Conservation (phyloP, 2,888 invertebrate species). For the Ennomos erosarius region DNA sequence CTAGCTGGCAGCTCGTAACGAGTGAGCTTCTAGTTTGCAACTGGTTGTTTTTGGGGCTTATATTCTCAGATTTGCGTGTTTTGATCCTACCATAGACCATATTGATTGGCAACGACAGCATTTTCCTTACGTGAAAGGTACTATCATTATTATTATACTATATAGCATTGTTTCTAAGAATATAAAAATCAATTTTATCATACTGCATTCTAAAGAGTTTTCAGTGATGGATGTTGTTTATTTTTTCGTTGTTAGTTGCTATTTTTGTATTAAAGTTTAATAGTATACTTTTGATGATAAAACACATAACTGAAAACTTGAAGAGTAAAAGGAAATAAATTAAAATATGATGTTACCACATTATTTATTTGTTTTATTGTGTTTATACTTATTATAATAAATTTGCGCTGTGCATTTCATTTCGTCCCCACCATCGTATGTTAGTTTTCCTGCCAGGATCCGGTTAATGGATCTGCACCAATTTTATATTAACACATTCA, state of each 20-base stretch:
- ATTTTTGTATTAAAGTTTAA: not conserved
- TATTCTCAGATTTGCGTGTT: too few relatives aligned
- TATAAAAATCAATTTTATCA: too few relatives aligned
- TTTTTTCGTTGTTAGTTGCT: not conserved
- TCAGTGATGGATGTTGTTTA: too few relatives aligned
- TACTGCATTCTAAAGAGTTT: too few relatives aligned
- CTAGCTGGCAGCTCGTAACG: too few relatives aligned
- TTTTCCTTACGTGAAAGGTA: too few relatives aligned
- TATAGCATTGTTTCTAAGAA: too few relatives aligned
- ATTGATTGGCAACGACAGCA: too few relatives aligned
- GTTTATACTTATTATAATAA: slow-evolving; percentile 11
- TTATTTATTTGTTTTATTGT: slow-evolving; percentile 5
- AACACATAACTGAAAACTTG: not conserved
- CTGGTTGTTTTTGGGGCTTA: too few relatives aligned
- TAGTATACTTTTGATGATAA: not conserved
- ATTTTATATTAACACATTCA: slow-evolving; percentile 10
- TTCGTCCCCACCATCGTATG: slow-evolving; percentile 17
- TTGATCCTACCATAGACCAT: too few relatives aligned
- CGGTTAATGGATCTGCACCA: slow-evolving; percentile 19
- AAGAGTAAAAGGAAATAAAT: not conserved
- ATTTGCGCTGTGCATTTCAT: slow-evolving; percentile 4
- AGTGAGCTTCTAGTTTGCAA: too few relatives aligned
- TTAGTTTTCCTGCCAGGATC: slow-evolving; percentile 12
- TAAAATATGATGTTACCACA: not conserved
- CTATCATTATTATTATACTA: too few relatives aligned